Evolutionary conservation across 2,797 vertebrate genomes (phyloP).

Genomic region (Nannoperca obscura): DNA sequence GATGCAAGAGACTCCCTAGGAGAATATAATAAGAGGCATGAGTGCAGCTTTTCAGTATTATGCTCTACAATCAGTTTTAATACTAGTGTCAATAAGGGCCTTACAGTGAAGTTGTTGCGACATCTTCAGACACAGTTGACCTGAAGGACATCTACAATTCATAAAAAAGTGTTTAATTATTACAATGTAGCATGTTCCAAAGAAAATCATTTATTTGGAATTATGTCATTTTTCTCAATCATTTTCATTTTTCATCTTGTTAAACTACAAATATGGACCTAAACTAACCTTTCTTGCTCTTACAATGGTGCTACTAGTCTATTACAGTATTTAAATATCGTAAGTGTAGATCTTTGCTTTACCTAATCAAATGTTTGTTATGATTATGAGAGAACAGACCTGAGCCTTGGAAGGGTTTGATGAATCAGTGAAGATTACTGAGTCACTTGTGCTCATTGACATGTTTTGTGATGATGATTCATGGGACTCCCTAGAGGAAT

Average conservation of each 20-base stretch:
- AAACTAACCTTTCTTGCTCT: background rate
- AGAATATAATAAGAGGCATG: conserved; percentile 18
- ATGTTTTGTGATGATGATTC: conserved; percentile 16
- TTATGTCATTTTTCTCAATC: too few relatives aligned
- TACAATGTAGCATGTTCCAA: background rate
- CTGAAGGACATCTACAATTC: conserved; percentile 23
- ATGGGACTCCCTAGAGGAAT: conserved; percentile 14
- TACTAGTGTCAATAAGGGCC: background rate
- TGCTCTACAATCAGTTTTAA: background rate
- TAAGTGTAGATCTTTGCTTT: background rate
- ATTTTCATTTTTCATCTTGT: too few relatives aligned
- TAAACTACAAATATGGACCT: too few relatives aligned
- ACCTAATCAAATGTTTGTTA: background rate
- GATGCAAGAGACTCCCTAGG: conserved; percentile 45
- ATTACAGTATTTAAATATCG: background rate
- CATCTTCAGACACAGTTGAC: conserved; percentile 30
- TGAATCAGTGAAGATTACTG: conserved; percentile 24
- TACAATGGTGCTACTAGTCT: background rate
- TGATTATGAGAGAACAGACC: conserved; percentile 20
- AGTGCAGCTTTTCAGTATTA: background rate
- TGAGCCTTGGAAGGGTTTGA: conserved; percentile 7
- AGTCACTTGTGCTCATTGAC: background rate
- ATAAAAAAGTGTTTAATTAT: conserved; percentile 1
- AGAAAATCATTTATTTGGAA: background rate
- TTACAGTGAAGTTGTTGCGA: conserved; percentile 36